These are phyloP conservation scores for Cephalophus harveyi DNA, from an alignment of 2,113 vertebrate genomes.

Conservation along the genomic window DNA sequence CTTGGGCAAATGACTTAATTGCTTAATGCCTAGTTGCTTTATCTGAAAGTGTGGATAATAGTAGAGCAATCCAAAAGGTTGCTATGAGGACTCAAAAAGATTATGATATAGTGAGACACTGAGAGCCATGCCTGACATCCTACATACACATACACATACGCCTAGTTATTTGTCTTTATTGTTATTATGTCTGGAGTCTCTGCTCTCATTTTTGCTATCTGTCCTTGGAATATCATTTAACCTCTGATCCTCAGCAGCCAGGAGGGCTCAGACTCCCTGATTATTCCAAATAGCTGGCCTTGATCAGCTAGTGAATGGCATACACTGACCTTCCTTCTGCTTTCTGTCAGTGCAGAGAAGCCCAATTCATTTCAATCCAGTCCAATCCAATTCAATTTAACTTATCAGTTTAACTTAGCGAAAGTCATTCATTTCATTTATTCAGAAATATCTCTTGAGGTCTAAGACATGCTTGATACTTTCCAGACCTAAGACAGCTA, in stretches of 20 bases:
- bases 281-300: neutral
- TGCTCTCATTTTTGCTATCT: neutral
- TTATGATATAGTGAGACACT: neutral
- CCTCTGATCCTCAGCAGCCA: neutral
- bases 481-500: neutral
- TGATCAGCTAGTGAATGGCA: neutral
- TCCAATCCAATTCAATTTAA: neutral
- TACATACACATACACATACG: neutral
- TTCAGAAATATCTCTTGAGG: constrained; percentile 26
- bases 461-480: neutral
- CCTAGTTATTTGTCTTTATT: neutral
- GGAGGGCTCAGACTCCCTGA: neutral
- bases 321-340: neutral
- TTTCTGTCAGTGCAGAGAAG: neutral
- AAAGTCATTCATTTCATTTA: constrained; percentile 30
- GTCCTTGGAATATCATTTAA: neutral
- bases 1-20: neutral
- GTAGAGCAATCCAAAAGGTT: neutral
- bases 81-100: neutral
- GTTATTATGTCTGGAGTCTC: neutral
- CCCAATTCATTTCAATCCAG: neutral
- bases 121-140: neutral
- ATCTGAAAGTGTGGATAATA: neutral
- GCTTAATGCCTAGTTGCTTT: neutral
- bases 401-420: neutral